These are phyloP conservation scores for Pyrochroa serraticornis DNA, from an alignment of 2,888 invertebrate species.

Conservation along the genomic window DNA sequence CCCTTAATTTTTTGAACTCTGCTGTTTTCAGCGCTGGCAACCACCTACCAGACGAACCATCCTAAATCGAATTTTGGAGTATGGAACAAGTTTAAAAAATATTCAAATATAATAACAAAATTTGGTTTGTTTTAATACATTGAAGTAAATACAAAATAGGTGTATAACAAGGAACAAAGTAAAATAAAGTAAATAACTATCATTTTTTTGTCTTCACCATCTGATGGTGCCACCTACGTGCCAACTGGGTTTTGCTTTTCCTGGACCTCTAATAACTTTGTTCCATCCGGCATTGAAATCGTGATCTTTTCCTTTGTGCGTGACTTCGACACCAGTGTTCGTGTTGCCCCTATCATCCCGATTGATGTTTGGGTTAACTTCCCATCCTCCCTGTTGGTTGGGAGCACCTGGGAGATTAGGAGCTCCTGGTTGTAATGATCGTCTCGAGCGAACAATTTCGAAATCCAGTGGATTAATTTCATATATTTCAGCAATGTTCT, in stretches of 20 bases:
- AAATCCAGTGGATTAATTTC: background rate
- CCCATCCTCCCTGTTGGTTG: conserved; percentile 9
- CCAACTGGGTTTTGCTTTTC: conserved; percentile 26
- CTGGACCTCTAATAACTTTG: conserved; percentile 22
- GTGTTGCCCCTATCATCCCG: conserved; percentile 22
- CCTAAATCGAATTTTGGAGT: too few relatives aligned
- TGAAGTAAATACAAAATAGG: too few relatives aligned
- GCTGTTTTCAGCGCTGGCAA: too few relatives aligned
- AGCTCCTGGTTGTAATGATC: background rate
- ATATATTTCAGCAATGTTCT: too few relatives aligned
- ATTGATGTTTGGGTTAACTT: conserved; percentile 12
- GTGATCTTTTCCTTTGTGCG: conserved; percentile 19
- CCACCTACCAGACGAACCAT: too few relatives aligned
- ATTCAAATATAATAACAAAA: too few relatives aligned
- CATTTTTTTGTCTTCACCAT: conserved; percentile 3
- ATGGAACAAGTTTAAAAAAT: too few relatives aligned
- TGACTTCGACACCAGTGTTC: conserved; percentile 14
- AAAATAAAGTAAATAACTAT: too few relatives aligned
- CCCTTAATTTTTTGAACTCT: too few relatives aligned
- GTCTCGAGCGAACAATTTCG: background rate
- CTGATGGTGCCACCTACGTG: conserved; percentile 24
- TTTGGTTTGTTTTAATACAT: too few relatives aligned
- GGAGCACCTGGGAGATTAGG: background rate
- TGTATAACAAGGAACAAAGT: too few relatives aligned
- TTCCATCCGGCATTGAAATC: conserved; percentile 25